Base-by-base conservation (phyloP, 2,113 vertebrate species). In the Grallaria varia region DNA sequence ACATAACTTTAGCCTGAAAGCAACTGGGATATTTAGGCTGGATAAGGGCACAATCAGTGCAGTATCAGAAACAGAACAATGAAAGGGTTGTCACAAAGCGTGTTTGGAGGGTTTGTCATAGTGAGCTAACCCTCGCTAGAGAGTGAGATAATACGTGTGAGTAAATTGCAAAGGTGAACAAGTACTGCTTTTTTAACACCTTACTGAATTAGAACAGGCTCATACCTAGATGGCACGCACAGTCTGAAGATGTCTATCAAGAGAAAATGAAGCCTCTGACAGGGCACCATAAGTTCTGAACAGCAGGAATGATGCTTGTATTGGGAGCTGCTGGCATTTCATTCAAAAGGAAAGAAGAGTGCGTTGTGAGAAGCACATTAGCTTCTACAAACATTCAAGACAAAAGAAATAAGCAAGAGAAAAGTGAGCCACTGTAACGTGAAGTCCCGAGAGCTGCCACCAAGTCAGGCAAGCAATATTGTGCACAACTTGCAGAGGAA, bases 21-120 rank as follows among this genome's bases (percentile, higher is more conserved):
- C 12, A 28, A 23, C 28, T 31, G 63, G 23, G 30, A 27, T 15
- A 22, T 27, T 35, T 35, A 47, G 12, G 4, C 0, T 55, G 39
- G 44, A 2, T 44, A 71, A 80, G 27, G 2, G 17, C 37, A 67
- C 30, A 35, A 35, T 30, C n/a, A 58, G 31, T 16, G 12, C 9
- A 40, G 28, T 18, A 28, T 23, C 52, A 88, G 56, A 66, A 82
- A 49, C 20, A 49, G 5, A 72, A 10, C 44, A 59, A n/a, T 12
- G 24, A 68, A 45, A 59, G 6, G 5, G 21, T 28, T 63, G 62
- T 47, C 33, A 60, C 28, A 60, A 76, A 75, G 27, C 0, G 0
- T 10, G 27, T 20, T 68, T 10, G 16, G 30, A 76, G 14, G 19
- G 31, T 63, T 45, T 72, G 20, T 37, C 40, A 45, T 4, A 66